These are phyloP conservation scores for Catotricha subobsoleta DNA, from an alignment of 2,888 invertebrate genomes.

Conservation along the genomic window DNA sequence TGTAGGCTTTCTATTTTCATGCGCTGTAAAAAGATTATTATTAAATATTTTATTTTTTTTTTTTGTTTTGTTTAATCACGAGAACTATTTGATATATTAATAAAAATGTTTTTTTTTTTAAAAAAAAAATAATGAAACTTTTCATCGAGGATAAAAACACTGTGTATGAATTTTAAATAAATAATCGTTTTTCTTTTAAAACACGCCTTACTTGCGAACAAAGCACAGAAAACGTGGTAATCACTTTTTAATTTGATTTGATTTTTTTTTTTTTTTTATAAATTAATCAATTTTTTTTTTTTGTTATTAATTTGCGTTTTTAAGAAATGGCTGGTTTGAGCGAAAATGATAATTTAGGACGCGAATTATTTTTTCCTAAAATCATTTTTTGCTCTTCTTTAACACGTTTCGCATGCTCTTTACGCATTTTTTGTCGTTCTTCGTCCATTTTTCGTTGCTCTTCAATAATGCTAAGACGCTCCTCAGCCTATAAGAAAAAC, in stretches of 20 bases:
- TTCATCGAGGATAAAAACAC: too few species aligned
- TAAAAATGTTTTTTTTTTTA: too few species aligned
- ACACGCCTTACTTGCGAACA: neutral
- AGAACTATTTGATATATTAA: too few species aligned
- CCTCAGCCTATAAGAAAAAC: conserved; percentile 60
- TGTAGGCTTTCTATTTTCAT: too few species aligned
- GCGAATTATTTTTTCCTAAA: conserved; percentile 89
- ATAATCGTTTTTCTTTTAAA: neutral
- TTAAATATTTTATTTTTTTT: too few species aligned
- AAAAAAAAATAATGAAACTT: too few species aligned
- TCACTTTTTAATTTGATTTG: too few species aligned
- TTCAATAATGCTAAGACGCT: conserved; percentile 88
- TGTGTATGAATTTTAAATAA: neutral
- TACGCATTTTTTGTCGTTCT: conserved; percentile 78
- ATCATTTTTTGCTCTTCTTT: conserved; percentile 96
- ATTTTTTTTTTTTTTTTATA: neutral
- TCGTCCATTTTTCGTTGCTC: conserved; percentile 93
- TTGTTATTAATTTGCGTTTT: neutral
- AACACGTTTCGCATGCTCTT: conserved; percentile 79
- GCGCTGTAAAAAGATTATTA: too few species aligned
- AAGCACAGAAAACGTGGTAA: too few species aligned
- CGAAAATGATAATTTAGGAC: conserved; percentile 86
- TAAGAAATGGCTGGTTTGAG: conserved; percentile 57
- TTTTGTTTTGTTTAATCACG: too few species aligned
- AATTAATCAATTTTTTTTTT: neutral